Conservation (phyloP, 1,140 invertebrate species). For the Heliothis subflexa region DNA sequence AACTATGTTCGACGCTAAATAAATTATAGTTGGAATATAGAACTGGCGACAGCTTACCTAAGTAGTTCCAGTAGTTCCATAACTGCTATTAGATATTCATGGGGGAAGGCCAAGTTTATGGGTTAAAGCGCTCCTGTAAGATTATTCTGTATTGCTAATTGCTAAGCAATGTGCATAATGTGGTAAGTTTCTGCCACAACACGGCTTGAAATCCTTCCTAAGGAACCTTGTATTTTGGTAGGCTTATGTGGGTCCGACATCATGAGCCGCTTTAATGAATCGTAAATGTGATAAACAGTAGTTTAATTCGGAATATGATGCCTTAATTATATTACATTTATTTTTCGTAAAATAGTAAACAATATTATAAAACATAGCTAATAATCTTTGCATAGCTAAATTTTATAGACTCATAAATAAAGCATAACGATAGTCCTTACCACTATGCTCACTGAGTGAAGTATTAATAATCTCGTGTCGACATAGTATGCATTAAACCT, state of each 20-base stretch:
- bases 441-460: constrained; percentile 8
- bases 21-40: constrained; percentile 39
- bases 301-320: no score
- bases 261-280: neutral
- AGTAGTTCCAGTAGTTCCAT: constrained; percentile 34
- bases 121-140: constrained; percentile 21
- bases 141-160: constrained; percentile 41
- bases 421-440: neutral
- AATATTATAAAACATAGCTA: neutral
- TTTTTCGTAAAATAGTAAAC: no score
- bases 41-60: constrained; percentile 44
- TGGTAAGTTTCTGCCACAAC: constrained; percentile 24
- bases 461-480: constrained; percentile 40
- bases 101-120: constrained; percentile 38
- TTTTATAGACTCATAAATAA: neutral
- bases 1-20: constrained; percentile 38
- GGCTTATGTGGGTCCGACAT: neutral
- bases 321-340: no score
- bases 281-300: neutral
- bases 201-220: neutral
- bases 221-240: constrained; percentile 12
- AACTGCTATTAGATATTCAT: constrained; percentile 44
- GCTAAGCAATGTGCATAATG: constrained; percentile 36
- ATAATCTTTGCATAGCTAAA: neutral
- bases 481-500: constrained; percentile 25